Conservation (phyloP, 2,888 invertebrate species). For the Antheraea assamensis region DNA sequence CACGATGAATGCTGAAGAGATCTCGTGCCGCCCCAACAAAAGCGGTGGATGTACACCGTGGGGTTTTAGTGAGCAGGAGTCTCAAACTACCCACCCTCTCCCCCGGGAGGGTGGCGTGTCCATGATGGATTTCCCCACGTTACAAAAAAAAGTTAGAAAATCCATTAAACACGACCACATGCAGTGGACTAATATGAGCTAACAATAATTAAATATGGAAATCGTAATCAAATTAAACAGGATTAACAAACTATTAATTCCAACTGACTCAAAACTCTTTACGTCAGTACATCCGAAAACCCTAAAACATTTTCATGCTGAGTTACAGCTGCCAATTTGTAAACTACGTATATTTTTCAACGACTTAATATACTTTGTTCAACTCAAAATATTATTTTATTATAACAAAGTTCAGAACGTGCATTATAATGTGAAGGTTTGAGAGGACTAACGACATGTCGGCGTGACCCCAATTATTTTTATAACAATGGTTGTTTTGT, state of each 20-base stretch:
- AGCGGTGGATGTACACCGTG: too few relatives aligned
- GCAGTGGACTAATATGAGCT: not conserved
- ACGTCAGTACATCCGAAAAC: not conserved
- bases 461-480: slow-evolving; percentile 72
- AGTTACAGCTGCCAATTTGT: not conserved
- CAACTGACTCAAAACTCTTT: not conserved
- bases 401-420: slow-evolving; percentile 16
- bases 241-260: not conserved
- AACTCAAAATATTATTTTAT: not conserved
- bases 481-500: slow-evolving; percentile 70
- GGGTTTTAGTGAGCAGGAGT: too few relatives aligned
- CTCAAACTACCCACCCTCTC: too few relatives aligned
- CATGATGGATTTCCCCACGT: too few relatives aligned
- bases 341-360: not conserved
- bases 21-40: too few relatives aligned
- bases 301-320: not conserved
- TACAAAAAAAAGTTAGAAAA: too few relatives aligned
- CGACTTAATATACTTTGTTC: slow-evolving; percentile 30
- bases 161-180: not conserved
- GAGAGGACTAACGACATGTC: slow-evolving; percentile 59
- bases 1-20: too few relatives aligned
- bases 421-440: slow-evolving; percentile 24
- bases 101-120: too few relatives aligned
- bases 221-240: not conserved
- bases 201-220: not conserved